phyloP scores from a whole-genome alignment of 1,140 invertebrate genomes.

The Araneus ventricosus region DNA sequence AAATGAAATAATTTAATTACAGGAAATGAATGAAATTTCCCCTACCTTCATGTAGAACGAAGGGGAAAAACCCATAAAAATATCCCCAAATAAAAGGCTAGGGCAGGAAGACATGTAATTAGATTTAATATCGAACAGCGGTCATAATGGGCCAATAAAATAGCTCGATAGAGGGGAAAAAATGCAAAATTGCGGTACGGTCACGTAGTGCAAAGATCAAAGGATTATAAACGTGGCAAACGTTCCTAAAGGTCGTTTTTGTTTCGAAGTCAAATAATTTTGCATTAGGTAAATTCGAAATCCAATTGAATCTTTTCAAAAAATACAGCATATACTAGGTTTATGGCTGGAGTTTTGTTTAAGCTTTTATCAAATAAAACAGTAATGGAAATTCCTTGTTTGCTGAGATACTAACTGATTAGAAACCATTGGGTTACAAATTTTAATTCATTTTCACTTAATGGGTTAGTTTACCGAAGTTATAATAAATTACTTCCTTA shows the following conservation, averaged over 20 bases:
- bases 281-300: not conserved
- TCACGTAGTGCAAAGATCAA: not conserved
- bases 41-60: not conserved
- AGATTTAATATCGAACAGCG: slow-evolving; percentile 9
- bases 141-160: not conserved
- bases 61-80: not conserved
- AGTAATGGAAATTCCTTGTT: too few species aligned
- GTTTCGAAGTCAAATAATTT: not conserved
- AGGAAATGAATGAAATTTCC: not conserved
- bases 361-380: too few species aligned
- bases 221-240: not conserved
- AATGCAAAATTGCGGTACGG: not conserved
- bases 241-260: not conserved
- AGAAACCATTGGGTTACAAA: too few species aligned
- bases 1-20: slow-evolving; percentile 23
- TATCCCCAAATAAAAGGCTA: not conserved
- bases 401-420: too few species aligned
- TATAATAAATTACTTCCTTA: too few species aligned
- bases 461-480: too few species aligned
- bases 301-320: not conserved
- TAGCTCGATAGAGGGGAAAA: not conserved
- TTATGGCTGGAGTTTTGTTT: too few species aligned
- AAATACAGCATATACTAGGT: not conserved
- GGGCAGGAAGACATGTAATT: not conserved
- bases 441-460: too few species aligned